phyloP scores from a whole-genome alignment of 2,797 vertebrate species.

The Simalia tracyae region DNA sequence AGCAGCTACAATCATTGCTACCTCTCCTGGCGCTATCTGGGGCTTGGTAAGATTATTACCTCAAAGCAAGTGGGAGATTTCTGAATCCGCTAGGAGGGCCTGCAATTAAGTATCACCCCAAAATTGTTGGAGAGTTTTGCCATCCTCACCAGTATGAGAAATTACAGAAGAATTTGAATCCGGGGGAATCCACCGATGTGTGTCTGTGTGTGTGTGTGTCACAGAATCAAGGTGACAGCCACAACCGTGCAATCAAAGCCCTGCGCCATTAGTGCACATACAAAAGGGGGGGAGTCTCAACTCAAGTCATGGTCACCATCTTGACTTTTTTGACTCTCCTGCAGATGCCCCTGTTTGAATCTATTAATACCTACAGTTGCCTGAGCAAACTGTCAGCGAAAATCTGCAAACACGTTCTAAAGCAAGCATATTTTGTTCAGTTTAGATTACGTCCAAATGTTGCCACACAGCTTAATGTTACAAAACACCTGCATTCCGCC shows the following conservation, averaged over 20 bases:
- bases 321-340: not conserved
- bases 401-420: not conserved
- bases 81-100: not conserved
- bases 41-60: constrained; percentile 88
- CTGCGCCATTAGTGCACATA: not conserved
- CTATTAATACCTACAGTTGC: not conserved
- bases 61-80: not conserved
- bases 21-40: constrained; percentile 94
- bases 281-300: not conserved
- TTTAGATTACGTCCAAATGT: not conserved
- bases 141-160: not conserved
- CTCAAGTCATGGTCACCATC: not conserved
- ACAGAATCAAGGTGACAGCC: not conserved
- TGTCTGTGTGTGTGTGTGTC: not conserved
- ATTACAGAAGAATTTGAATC: not conserved
- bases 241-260: not conserved
- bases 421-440: not conserved
- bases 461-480: not conserved
- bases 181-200: not conserved
- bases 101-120: not conserved
- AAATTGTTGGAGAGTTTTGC: not conserved
- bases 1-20: constrained; percentile 96
- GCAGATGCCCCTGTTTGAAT: not conserved
- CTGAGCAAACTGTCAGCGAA: not conserved
- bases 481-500: not conserved